Percentiles rank a stretch among this genome's conserved stretches.
These are phyloP conservation scores for Zophobas atratus DNA, from an alignment of 1,140 invertebrate species.

Conservation along the genomic window DNA sequence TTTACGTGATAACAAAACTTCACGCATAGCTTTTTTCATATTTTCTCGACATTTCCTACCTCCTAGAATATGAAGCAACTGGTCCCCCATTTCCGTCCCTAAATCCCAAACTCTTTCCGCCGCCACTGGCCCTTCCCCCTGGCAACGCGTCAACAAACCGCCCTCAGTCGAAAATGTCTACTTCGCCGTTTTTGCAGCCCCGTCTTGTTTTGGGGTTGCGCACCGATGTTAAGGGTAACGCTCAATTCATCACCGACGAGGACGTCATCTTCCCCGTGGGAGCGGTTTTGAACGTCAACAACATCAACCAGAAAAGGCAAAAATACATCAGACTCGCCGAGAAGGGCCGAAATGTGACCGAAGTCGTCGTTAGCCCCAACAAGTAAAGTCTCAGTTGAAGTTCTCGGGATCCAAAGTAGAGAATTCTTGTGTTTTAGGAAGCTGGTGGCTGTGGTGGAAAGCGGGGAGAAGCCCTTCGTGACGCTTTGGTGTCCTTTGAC, in stretches of 20 bases:
- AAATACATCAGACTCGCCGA: constrained; percentile 73
- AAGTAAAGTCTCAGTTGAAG: constrained; percentile 71
- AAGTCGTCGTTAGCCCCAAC: constrained; percentile 76
- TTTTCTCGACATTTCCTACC: too few relatives aligned
- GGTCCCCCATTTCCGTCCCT: background rate
- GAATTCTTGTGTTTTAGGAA: constrained; percentile 68
- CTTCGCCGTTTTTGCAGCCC: constrained; percentile 67
- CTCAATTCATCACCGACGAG: constrained; percentile 76
- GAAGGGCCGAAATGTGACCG: constrained; percentile 71
- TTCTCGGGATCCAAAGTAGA: background rate
- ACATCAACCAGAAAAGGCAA: constrained; percentile 73
- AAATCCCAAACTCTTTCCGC: background rate
- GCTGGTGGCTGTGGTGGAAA: constrained; percentile 71
- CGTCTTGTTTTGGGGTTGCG: constrained; percentile 74
- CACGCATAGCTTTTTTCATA: too few relatives aligned
- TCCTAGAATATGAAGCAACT: too few relatives aligned
- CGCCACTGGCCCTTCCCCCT: background rate
- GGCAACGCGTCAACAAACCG: background rate
- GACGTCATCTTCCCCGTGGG: constrained; percentile 81
- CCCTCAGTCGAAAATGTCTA: constrained; percentile 21
- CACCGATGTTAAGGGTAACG: constrained; percentile 74
- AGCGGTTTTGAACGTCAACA: constrained; percentile 76
- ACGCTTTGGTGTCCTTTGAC: constrained; percentile 78
- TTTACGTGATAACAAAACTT: too few relatives aligned
- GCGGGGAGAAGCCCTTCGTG: constrained; percentile 73